Evolutionary conservation across 2,888 invertebrate genomes (phyloP).

Genomic region (Ochropleura leucogaster): DNA sequence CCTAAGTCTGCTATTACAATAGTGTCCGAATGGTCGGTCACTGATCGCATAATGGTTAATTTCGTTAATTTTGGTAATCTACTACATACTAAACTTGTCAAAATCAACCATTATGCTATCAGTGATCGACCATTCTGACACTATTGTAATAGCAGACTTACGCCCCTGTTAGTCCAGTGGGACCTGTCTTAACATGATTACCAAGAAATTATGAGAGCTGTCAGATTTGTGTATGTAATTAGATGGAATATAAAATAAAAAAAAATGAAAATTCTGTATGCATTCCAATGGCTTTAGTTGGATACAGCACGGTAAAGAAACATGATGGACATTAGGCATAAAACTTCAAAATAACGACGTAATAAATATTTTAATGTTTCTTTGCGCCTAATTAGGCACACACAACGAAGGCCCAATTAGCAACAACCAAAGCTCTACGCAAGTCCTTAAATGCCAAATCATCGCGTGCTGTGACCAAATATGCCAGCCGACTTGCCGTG

Average conservation of each 20-base stretch:
- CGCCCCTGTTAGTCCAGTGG: not conserved
- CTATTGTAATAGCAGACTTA: too few species aligned
- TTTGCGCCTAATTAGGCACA: constrained; percentile 29
- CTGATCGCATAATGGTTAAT: too few species aligned
- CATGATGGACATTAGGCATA: not conserved
- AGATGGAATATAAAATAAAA: not conserved
- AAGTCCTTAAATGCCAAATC: constrained; percentile 39
- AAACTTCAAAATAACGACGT: constrained; percentile 19
- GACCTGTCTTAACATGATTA: not conserved
- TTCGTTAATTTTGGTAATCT: too few species aligned
- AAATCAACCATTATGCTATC: too few species aligned
- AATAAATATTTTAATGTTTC: constrained; percentile 30
- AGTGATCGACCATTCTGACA: too few species aligned
- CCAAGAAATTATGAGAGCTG: not conserved
- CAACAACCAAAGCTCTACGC: constrained; percentile 13
- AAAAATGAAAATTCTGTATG: not conserved
- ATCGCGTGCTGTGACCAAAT: constrained; percentile 48
- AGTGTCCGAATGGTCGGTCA: too few species aligned
- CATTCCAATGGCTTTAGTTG: not conserved
- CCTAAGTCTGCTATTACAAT: too few species aligned
- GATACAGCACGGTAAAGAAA: not conserved
- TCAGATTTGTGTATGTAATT: not conserved
- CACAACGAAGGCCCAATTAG: constrained; percentile 25
- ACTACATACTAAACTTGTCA: too few species aligned
- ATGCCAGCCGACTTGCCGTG: constrained; percentile 12